Evolutionary conservation across 2,113 vertebrate species (phyloP).

Genomic region (Gambusia holbrooki): DNA sequence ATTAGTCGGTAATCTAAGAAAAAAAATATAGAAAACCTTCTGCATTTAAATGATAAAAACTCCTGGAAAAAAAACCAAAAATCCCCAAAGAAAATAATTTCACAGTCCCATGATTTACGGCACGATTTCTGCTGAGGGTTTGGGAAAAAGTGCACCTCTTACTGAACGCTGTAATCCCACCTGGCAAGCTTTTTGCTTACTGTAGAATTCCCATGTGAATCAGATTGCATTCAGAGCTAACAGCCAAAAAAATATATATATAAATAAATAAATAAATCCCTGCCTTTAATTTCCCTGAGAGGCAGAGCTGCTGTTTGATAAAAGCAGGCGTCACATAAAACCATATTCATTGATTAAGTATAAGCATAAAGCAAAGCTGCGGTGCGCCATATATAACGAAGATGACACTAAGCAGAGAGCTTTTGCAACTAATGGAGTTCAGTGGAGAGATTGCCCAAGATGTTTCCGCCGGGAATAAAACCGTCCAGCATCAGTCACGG

Average conservation of each 20-base stretch:
- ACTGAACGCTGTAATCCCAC: neutral
- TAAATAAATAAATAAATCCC: conserved; percentile 7
- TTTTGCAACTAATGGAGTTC: conserved; percentile 58
- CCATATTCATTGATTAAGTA: conserved; percentile 58
- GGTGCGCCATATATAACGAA: conserved; percentile 37
- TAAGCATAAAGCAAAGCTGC: conserved; percentile 61
- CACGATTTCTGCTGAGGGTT: neutral
- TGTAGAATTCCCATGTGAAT: neutral
- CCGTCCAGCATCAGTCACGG: conserved; percentile 49
- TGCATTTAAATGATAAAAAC: neutral
- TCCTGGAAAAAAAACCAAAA: no score
- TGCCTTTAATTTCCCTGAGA: conserved; percentile 46
- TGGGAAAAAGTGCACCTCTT: neutral
- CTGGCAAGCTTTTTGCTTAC: neutral
- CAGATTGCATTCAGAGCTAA: conserved; percentile 14
- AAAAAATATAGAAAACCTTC: no score
- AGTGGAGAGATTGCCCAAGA: conserved; percentile 53
- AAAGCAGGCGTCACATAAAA: conserved; percentile 55
- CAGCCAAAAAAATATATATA: neutral
- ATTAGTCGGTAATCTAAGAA: no score
- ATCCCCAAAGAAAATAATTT: neutral
- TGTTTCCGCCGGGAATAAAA: conserved; percentile 46
- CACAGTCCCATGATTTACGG: neutral
- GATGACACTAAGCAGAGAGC: conserved; percentile 51
- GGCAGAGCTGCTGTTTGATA: conserved; percentile 33